Base-by-base conservation (phyloP, 2,113 vertebrate species). In the Columba janthina region DNA sequence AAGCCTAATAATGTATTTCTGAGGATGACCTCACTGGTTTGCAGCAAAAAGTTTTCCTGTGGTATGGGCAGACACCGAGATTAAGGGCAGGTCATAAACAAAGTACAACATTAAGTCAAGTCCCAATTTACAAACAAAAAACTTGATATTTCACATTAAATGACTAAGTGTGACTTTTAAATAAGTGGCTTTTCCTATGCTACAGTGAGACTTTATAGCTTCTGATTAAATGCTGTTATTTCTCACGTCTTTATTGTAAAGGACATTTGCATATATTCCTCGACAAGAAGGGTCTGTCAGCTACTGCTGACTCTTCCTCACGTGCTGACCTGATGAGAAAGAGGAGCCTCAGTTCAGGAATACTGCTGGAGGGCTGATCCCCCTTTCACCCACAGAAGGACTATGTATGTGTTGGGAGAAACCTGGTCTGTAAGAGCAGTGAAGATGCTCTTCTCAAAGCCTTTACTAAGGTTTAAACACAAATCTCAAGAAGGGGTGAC, bases 251-350 rank as follows among this genome's bases (percentile, higher is more conserved):
- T 89, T 58, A 53, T 12, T 44, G 21, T 6, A 31, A 29, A 50
- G 5, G 38, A 88, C 69, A 61, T 76, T 11, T 44, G 12, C 13
- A 17, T 58, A 15, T 67, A 18, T 31, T 77, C 34, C 42, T 29
- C 46, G 21, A 28, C 32, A 4, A 5, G 29, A 40, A 4, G 15
- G 4, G 3, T 50, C 16, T 57, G 3, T 44, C 32, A 53, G 48
- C n/a, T 77, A 3, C 60, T 56, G 29, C 14, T 87, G 26, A 10
- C 32, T 67, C 20, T 58, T 77, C 44, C 21, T 81, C 19, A 11
- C 2, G 0, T 38, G 28, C 38, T 53, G 38, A 53, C 12, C 29
- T 0, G 2, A 21, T 3, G 2, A 50, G 44, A 57, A 67, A 69
- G 11, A 67, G 21, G 14, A 76, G 13, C 11, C 51, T 3, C 9